These are phyloP conservation scores for Alethe castanea DNA, from an alignment of 2,113 vertebrate genomes.

Conservation along the genomic window DNA sequence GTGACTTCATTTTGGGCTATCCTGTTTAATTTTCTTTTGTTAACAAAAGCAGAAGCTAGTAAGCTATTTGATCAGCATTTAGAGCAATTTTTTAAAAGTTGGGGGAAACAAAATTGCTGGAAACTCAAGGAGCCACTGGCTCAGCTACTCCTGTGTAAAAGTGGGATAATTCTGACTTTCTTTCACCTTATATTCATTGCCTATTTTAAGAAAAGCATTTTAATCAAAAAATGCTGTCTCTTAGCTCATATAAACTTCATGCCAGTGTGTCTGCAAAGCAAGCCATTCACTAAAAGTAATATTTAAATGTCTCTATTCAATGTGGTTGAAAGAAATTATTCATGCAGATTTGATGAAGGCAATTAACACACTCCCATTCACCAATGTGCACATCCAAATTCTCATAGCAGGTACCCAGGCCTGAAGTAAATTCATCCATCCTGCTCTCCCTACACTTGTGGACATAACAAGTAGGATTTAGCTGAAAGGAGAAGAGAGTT, in stretches of 20 bases:
- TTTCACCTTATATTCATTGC: rapidly evolving
- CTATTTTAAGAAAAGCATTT: neutral
- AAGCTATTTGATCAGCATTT: neutral
- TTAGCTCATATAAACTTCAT: neutral
- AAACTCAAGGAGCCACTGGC: neutral
- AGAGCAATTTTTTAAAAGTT: neutral
- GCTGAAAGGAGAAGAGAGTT: neutral
- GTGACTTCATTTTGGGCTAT: neutral
- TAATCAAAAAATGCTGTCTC: neutral
- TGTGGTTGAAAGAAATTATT: neutral
- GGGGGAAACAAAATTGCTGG: neutral
- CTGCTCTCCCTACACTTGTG: neutral
- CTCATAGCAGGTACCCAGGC: neutral
- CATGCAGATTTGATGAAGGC: neutral
- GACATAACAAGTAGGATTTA: neutral
- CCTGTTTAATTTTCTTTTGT: neutral
- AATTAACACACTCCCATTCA: neutral
- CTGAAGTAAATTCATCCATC: neutral
- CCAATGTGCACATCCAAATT: neutral
- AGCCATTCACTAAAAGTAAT: neutral
- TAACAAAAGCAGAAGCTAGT: neutral
- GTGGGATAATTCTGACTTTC: neutral
- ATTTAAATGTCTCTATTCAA: neutral
- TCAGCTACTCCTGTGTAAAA: neutral
- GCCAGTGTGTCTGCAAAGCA: neutral